Evolutionary conservation across 2,113 vertebrate species (phyloP).

Genomic region (Myotis yumanensis): DNA sequence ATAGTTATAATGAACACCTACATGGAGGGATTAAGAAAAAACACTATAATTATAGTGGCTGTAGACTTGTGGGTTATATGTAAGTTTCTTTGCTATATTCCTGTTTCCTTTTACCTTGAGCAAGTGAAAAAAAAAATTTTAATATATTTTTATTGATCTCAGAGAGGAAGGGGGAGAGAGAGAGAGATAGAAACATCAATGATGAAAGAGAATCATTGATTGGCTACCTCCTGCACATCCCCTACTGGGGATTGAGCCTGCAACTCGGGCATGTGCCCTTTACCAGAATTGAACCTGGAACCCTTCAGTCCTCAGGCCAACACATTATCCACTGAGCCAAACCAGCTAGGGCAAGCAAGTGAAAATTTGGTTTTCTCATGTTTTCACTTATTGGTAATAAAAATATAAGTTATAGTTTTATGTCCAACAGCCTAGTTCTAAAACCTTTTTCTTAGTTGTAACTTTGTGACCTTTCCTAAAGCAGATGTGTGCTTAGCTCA

Average conservation of each 20-base stretch:
- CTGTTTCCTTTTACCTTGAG: background rate
- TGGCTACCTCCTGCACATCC: no score
- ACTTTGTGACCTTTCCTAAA: slow-evolving; percentile 39
- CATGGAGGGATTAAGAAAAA: background rate
- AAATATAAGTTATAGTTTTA: slow-evolving; percentile 14
- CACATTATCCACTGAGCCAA: no score
- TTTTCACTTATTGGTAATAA: slow-evolving; percentile 33
- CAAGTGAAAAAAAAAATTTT: background rate
- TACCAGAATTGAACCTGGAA: no score
- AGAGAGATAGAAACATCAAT: no score
- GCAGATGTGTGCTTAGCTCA: background rate
- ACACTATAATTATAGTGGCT: background rate
- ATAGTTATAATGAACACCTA: background rate
- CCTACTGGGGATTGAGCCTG: no score
- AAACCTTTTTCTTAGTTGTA: background rate
- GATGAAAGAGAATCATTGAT: no score
- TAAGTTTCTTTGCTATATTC: background rate
- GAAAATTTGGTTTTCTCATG: slow-evolving; percentile 3
- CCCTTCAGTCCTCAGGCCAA: no score
- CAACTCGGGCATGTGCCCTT: no score
- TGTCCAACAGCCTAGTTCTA: background rate
- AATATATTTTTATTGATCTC: no score
- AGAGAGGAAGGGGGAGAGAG: no score
- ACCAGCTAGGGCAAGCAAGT: background rate
- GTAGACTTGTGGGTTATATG: background rate